phyloP scores from a whole-genome alignment of 2,888 invertebrate species.

The Acanthococcus lagerstroemiae region DNA sequence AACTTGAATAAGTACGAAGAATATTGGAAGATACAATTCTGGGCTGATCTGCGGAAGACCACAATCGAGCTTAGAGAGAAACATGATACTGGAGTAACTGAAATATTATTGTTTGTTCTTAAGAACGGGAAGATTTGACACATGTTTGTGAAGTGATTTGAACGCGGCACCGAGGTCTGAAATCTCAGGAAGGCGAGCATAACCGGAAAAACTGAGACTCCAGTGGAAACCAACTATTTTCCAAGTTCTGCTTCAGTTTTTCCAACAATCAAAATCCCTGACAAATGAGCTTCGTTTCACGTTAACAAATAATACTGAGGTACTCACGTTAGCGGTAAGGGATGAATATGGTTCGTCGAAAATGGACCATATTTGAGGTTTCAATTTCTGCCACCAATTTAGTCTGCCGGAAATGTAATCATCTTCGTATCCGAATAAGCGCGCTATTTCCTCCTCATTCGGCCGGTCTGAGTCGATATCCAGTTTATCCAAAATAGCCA shows the following conservation, averaged over 20 bases:
- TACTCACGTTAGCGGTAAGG: conserved; percentile 70
- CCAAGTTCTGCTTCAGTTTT: background rate
- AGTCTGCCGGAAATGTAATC: conserved; percentile 68
- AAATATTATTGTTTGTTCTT: no score
- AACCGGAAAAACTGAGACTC: no score
- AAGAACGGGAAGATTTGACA: no score
- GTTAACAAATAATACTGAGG: background rate
- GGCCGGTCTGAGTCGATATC: conserved; percentile 89
- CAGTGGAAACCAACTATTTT: background rate
- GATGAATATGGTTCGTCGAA: conserved; percentile 96
- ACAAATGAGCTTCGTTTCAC: no score
- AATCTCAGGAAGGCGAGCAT: no score
- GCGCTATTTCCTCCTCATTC: conserved; percentile 83
- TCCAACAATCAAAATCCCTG: background rate
- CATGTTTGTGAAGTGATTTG: no score
- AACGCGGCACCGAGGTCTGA: no score
- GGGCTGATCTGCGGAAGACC: no score
- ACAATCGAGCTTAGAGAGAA: no score
- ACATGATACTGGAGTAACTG: no score
- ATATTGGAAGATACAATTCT: no score
- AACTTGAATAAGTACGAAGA: no score
- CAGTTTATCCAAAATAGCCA: conserved; percentile 89
- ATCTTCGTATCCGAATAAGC: conserved; percentile 83
- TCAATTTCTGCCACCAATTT: conserved; percentile 78
- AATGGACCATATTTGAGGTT: conserved; percentile 87